Evolutionary conservation across 2,888 invertebrate genomes (phyloP), one percentile per base, ranked within the genome.

Genomic region (Cotesia congregata): DNA sequence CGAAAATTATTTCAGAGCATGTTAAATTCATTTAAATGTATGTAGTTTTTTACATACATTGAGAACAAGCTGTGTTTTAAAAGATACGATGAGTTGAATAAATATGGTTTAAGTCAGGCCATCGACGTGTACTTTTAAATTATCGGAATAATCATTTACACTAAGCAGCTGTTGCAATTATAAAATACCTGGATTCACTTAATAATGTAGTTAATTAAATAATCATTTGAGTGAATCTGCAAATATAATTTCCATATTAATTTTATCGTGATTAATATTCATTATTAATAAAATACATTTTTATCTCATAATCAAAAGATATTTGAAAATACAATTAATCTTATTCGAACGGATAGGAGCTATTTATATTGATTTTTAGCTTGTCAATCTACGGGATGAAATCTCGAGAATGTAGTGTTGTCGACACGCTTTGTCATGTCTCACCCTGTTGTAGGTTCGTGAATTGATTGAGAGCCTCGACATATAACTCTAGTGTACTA

Each of bases 401-500:
- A n/a, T 70, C 70, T 70, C 30, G 30, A 70, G 59, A 60, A 60
- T 61, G 38, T 60, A 30, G 70, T 70, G 70, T 70, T 60, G 60
- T 20, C 59, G 38, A 70, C 70, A 70, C 50, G 70, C 70, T 59
- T 70, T 20, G 70, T 60, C 61, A 60, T 20, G 59, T n/a, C 60
- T 59, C 59, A 60, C 60, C 59, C 70, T 60, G 30, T 38, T 38
- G 70, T 12, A 12, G 60, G 20, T 71, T 6, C n/a, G 38, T 61
- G 71, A 39, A 71, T 71, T 71, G 71, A 71, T 71, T 39, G 71
- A 71, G 71, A 61, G 61, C 38, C 71, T 71, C 17, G 71, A 71
- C 71, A 71, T 39, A 39, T n/a, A 15, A 38, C 39, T 62, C n/a
- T 71, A 39, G 62, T 71, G 60, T 61, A 7, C 69, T 69, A 69